Base-by-base conservation (phyloP, 1,140 invertebrate genomes). In the Zaprionus africanus region DNA sequence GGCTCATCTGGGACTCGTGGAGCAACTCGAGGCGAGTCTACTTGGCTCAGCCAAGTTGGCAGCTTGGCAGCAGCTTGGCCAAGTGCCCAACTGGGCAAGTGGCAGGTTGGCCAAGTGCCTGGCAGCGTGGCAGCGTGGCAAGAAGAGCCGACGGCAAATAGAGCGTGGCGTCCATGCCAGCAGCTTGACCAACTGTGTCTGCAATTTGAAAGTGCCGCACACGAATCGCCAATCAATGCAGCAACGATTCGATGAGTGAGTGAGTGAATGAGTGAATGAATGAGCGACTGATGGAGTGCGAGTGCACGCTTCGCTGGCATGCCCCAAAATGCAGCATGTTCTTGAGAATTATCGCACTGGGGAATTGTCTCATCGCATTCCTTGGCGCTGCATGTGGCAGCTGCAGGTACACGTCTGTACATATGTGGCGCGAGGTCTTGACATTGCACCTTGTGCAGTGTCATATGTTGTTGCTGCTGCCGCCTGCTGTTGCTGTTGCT, bases 381-480 rank as follows among this genome's bases (percentile, higher is more conserved):
- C 58, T 58, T 49, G 53, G 3, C 31, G 13, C 31, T 43, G 38
- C 59, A 54, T 34, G 64, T 12, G 38, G 53, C 70, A 15, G 17
- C 41, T 46, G 41, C 11, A 41, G 36, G 24, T 31, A 9, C 36
- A 53, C 22, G n/a, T 11, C 26, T 26, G 15, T 31, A 26, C 38
- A 34, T 81, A 86, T 86, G 72, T 87, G 74, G 83, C 67, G 26
- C 83, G 74, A 87, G 84, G 84, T 87, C 84, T 88, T 87, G 85
- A 87, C 84, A 88, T 87, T 88, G 84, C 62, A 90, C 74, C 85
- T 90, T 88, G 84, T 81, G 75, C 75, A 88, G 70, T 88, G 81
- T 78, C 83, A 88, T 78, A 72, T 59, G 59, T 60, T 53, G 54
- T 19, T 51, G 56, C 6, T 58, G 62, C 41, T 62, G 58, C 51